Percentiles rank a stretch among this genome's conserved stretches.
These are phyloP conservation scores for Orchestia grillus DNA, from an alignment of 1,140 invertebrate species.

Conservation along the genomic window DNA sequence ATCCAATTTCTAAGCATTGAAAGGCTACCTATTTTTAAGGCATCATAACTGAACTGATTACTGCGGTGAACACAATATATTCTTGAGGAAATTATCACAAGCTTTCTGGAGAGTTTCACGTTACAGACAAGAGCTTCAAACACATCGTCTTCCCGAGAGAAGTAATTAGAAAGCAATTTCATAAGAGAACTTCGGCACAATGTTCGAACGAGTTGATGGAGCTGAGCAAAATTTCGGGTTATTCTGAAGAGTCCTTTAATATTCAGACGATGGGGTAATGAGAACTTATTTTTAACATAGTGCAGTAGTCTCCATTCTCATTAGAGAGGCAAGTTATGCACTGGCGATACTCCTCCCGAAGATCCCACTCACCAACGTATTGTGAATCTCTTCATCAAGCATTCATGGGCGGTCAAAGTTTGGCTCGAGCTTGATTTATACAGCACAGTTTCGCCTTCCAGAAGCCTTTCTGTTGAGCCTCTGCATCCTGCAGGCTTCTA, in stretches of 20 bases:
- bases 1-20: background rate
- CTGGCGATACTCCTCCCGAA: background rate
- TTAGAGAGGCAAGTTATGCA: slow-evolving; percentile 20
- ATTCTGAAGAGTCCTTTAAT: background rate
- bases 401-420: slow-evolving; percentile 15
- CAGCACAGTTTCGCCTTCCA: background rate
- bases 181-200: background rate
- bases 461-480: background rate
- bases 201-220: background rate
- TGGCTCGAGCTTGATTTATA: slow-evolving; percentile 16
- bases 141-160: background rate
- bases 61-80: background rate
- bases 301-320: background rate
- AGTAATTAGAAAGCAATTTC: background rate
- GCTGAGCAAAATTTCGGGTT: background rate
- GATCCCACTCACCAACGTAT: background rate
- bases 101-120: background rate
- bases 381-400: slow-evolving; percentile 28
- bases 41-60: background rate
- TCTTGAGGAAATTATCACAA: background rate
- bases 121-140: background rate
- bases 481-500: background rate
- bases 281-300: background rate
- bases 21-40: background rate
- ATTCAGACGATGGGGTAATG: background rate